These are phyloP conservation scores for Oncorhynchus keta DNA, from an alignment of 2,113 vertebrate genomes.

Conservation along the genomic window DNA sequence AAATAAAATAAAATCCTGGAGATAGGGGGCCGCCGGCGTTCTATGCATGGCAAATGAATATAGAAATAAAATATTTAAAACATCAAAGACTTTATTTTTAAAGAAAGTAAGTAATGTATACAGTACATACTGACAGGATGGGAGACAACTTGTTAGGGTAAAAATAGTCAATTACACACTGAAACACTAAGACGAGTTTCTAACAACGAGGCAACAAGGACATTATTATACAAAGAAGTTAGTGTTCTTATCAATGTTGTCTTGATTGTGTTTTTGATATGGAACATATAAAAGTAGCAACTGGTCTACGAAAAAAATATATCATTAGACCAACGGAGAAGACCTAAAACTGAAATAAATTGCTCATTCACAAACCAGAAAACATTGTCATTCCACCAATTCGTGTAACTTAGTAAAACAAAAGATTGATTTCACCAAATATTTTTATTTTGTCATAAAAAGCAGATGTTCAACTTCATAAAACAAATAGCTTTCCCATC, in stretches of 20 bases:
- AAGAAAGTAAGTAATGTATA: slow-evolving; percentile 21
- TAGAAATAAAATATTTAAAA: slow-evolving; percentile 52
- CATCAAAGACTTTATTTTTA: slow-evolving; percentile 43
- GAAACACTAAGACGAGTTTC: not conserved
- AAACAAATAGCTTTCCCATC: too few relatives aligned
- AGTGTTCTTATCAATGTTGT: not conserved
- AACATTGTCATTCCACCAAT: not conserved
- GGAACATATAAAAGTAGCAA: not conserved
- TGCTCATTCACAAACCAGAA: not conserved
- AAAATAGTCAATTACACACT: slow-evolving; percentile 10
- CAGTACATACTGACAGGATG: not conserved
- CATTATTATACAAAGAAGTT: not conserved
- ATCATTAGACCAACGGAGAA: not conserved
- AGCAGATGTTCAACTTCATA: too few relatives aligned
- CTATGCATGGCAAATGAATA: slow-evolving; percentile 44
- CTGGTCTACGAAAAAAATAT: not conserved
- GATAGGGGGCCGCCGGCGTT: slow-evolving; percentile 27
- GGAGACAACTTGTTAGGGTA: slow-evolving; percentile 1
- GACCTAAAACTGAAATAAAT: not conserved
- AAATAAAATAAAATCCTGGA: slow-evolving; percentile 46
- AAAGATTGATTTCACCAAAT: too few relatives aligned
- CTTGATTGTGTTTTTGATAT: not conserved
- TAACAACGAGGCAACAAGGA: not conserved
- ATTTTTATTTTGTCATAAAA: not conserved
- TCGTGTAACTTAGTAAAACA: not conserved